Conservation (phyloP, 2,113 vertebrate species). For the Grammatotria lemairii region DNA sequence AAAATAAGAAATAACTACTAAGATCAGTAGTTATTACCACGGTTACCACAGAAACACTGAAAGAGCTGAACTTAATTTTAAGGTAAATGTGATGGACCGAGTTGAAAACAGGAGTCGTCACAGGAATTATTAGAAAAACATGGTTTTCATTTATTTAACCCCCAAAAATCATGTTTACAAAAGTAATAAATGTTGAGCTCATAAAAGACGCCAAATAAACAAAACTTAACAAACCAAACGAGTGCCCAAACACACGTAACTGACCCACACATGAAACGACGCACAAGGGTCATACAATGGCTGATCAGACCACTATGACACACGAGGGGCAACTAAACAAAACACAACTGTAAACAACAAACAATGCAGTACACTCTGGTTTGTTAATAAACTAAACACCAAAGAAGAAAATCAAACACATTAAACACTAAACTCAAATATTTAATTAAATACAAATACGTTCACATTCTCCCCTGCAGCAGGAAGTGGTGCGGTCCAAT, state of each 20-base stretch:
- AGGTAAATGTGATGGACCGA: not conserved
- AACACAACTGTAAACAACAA: fast-evolving
- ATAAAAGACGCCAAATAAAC: not conserved
- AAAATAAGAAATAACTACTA: not conserved
- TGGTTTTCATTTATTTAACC: too few species aligned
- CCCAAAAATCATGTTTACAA: too few species aligned
- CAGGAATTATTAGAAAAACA: too few species aligned
- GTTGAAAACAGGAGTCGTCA: too few species aligned
- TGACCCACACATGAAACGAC: not conserved
- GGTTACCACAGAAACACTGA: not conserved
- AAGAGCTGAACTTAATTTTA: not conserved
- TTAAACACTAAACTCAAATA: not conserved
- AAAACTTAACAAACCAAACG: not conserved
- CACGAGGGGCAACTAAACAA: not conserved
- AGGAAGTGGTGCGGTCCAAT: not conserved
- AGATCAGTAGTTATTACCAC: not conserved
- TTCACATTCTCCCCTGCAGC: fast-evolving
- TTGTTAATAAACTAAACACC: not conserved
- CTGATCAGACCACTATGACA: not conserved
- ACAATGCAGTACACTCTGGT: not conserved
- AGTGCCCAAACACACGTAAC: too few species aligned
- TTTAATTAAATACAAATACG: fast-evolving
- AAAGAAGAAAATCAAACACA: not conserved
- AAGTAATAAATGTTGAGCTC: not conserved
- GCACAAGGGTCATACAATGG: not conserved